phyloP scores from a whole-genome alignment of 2,113 vertebrate genomes.

The Bambusicola thoracicus region DNA sequence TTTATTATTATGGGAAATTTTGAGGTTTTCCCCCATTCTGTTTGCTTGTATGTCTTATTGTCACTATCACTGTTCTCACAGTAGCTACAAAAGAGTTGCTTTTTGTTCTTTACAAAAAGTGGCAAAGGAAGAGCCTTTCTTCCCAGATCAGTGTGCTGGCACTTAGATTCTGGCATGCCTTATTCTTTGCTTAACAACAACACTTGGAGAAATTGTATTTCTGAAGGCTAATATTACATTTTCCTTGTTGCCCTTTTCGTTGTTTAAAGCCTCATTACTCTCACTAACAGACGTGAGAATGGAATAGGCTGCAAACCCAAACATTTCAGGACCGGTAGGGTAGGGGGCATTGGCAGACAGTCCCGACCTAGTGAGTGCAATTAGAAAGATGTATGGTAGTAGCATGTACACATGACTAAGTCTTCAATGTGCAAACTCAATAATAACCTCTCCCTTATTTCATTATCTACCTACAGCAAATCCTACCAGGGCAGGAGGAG shows the following conservation, averaged over 20 bases:
- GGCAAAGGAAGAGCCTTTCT: background rate
- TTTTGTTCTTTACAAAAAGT: background rate
- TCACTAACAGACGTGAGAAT: background rate
- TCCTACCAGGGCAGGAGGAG: conserved; percentile 88
- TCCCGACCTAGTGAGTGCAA: background rate
- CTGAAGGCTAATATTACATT: background rate
- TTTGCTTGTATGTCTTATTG: background rate
- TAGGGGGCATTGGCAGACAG: background rate
- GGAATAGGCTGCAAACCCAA: background rate
- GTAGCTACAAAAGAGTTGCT: background rate
- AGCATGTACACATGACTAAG: background rate
- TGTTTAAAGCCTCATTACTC: background rate
- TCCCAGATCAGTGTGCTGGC: background rate
- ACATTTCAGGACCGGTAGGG: background rate
- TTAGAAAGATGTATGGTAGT: background rate
- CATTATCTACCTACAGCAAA: conserved; percentile 83
- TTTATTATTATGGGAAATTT: background rate
- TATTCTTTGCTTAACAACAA: background rate
- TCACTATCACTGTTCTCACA: background rate
- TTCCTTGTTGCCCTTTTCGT: background rate
- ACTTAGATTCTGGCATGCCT: background rate
- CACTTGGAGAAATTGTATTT: background rate
- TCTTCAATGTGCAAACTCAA: background rate
- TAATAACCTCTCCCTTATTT: conserved; percentile 65
- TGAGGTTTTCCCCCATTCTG: background rate